phyloP scores from a whole-genome alignment of 2,113 vertebrate genomes.

The Chiloscyllium plagiosum region DNA sequence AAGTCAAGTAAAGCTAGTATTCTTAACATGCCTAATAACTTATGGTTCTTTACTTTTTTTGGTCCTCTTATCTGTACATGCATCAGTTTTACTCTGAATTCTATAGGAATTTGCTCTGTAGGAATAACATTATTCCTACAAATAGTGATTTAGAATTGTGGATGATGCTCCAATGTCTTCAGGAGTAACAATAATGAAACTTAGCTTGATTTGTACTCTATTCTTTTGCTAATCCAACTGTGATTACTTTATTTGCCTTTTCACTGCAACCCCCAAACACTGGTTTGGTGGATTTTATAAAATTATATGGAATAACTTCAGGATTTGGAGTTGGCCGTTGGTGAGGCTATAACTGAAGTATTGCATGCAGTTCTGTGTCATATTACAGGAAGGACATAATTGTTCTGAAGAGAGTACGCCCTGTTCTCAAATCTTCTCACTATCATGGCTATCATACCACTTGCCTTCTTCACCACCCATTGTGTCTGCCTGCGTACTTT shows the following conservation, averaged over 20 bases:
- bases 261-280: neutral
- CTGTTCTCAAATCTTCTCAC: no score
- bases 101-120: neutral
- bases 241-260: neutral
- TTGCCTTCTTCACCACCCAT: no score
- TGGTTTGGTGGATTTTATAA: neutral
- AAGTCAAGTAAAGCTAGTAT: neutral
- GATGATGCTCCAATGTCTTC: neutral
- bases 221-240: neutral
- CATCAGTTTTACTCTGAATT: neutral
- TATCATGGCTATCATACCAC: no score
- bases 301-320: neutral
- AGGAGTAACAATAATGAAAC: neutral
- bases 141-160: neutral
- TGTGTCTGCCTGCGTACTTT: no score
- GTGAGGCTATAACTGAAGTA: no score
- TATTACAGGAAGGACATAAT: no score
- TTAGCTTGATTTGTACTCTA: neutral
- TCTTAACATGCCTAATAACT: neutral
- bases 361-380: no score
- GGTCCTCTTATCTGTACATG: neutral
- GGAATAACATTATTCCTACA: neutral
- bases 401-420: no score
- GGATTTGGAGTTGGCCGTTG: no score
- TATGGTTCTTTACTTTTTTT: neutral